phyloP scores from a whole-genome alignment of 2,888 invertebrate species.

The Nephrotoma guestfalica region DNA sequence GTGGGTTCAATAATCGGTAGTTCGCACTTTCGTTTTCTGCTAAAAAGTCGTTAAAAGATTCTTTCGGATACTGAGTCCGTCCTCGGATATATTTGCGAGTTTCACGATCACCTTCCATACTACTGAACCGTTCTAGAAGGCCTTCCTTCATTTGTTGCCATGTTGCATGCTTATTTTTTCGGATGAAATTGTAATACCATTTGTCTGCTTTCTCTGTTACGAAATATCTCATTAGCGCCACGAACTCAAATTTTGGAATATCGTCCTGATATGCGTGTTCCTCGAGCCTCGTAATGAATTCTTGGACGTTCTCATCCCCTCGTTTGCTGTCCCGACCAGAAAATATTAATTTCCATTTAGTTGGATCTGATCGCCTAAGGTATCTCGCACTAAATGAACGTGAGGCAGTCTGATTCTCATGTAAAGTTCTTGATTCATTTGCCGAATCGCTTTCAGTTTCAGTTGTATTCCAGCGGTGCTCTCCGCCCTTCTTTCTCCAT shows the following conservation, averaged over 20 bases:
- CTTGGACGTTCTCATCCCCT: neutral
- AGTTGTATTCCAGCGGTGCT: too few species aligned
- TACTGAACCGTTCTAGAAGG: neutral
- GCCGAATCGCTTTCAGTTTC: too few species aligned
- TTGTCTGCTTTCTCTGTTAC: neutral
- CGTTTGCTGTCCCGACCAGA: neutral
- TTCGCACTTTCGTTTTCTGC: neutral
- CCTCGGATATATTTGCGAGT: neutral
- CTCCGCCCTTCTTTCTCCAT: too few species aligned
- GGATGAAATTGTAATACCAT: neutral
- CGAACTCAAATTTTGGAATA: neutral
- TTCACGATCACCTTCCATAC: neutral
- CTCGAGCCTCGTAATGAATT: neutral
- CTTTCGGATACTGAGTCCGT: neutral
- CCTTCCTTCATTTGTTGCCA: neutral
- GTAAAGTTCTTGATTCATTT: too few species aligned
- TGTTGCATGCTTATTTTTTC: neutral
- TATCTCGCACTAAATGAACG: too few species aligned
- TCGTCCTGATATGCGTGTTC: neutral
- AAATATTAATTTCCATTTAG: neutral
- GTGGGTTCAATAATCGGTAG: too few species aligned
- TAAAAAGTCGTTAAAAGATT: neutral
- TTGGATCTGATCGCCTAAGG: neutral
- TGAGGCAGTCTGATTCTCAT: too few species aligned
- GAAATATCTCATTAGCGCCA: neutral